A percentile compares a stretch with the other conserved stretches of the same genome.
phyloP scores from a whole-genome alignment of 64 coral and sea anemone species.

The Dendronephthya gigantea region DNA sequence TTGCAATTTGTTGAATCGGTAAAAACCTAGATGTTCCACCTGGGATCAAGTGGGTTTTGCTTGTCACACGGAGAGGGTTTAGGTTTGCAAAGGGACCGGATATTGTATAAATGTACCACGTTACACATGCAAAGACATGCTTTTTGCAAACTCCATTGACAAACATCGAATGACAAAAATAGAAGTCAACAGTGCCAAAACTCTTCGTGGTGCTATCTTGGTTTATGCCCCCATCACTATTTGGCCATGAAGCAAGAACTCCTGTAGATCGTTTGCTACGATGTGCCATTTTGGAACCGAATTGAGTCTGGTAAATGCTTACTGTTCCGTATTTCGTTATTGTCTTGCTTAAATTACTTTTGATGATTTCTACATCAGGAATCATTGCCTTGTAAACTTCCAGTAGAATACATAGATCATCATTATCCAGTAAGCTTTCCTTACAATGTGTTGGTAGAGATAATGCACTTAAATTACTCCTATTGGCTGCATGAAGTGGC shows the following conservation, averaged over 20 bases:
- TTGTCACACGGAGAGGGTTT: neutral
- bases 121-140: conserved; percentile 38
- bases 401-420: neutral
- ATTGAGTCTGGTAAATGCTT: neutral
- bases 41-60: neutral
- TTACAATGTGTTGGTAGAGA: neutral
- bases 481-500: neutral
- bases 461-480: neutral
- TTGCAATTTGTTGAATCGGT: neutral
- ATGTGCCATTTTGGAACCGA: neutral
- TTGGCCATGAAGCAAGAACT: neutral
- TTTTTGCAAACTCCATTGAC: neutral
- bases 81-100: conserved; percentile 5
- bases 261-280: neutral
- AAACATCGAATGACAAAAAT: neutral
- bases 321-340: neutral
- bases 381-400: neutral
- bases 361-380: neutral
- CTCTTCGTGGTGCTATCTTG: neutral
- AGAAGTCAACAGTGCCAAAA: conserved; percentile 44
- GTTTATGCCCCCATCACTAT: neutral
- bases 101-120: neutral
- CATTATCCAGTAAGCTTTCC: neutral
- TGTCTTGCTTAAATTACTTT: neutral
- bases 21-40: neutral